Evolutionary conservation across 2,797 vertebrate genomes (phyloP).

Genomic region (Crocodylus rhombifer): DNA sequence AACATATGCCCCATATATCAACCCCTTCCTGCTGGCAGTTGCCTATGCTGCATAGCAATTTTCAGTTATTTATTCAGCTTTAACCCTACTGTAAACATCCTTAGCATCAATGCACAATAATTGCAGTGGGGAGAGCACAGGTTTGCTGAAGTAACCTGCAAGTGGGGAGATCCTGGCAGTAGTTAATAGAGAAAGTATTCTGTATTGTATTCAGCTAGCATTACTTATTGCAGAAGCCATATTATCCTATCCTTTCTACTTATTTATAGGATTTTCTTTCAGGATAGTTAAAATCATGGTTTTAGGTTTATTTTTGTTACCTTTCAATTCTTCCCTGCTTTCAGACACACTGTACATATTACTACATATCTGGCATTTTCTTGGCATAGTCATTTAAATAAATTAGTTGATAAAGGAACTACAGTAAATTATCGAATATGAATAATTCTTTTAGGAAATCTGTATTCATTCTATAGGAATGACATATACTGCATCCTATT

Average conservation of each 20-base stretch:
- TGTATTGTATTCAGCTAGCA: conserved; percentile 39
- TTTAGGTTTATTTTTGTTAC: conserved; percentile 50
- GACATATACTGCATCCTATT: background rate
- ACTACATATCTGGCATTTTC: conserved; percentile 17
- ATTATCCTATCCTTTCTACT: conserved; percentile 16
- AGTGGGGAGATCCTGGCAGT: conserved; percentile 42
- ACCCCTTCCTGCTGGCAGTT: conserved; percentile 63
- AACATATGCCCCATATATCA: conserved; percentile 51
- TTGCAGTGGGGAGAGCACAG: conserved; percentile 52
- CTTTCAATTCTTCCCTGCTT: conserved; percentile 43
- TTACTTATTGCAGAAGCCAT: conserved; percentile 11
- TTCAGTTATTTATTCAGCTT: conserved; percentile 77
- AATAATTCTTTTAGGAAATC: conserved; percentile 15
- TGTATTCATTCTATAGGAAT: background rate
- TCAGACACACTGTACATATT: conserved; percentile 5
- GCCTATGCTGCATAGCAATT: conserved; percentile 61
- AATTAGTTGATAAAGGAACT: background rate
- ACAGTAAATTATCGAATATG: background rate
- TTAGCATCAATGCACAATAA: conserved; percentile 70
- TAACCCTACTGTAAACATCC: conserved; percentile 74
- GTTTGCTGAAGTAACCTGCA: conserved; percentile 58
- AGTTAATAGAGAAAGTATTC: conserved; percentile 60
- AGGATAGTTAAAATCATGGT: conserved; percentile 63
- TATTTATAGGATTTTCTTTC: conserved; percentile 67
- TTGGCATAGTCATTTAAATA: conserved; percentile 25